A percentile compares a stretch with the other conserved stretches of the same genome.
Conservation (phyloP, 2,888 invertebrate species). For the Lacanobia wlatinum region DNA sequence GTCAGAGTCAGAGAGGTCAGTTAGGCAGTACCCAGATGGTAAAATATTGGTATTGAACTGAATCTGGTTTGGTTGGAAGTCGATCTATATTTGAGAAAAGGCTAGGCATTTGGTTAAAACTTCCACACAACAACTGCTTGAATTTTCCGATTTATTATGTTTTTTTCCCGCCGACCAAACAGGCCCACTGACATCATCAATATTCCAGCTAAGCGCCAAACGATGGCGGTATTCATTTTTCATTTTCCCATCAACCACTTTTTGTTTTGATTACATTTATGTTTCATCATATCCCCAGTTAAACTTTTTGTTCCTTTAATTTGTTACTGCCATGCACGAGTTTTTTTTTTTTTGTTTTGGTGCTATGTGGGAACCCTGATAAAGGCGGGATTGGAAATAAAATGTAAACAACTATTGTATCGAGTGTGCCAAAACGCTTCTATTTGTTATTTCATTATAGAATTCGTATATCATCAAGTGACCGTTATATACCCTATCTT, state of each 20-base stretch:
- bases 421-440: not conserved
- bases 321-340: slow-evolving; percentile 24
- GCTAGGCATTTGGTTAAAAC: too few species aligned
- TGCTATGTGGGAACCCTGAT: not conserved
- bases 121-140: slow-evolving; percentile 11
- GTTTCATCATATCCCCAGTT: slow-evolving; percentile 33
- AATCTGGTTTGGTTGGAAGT: too few species aligned
- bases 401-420: slow-evolving; percentile 11
- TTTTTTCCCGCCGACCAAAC: slow-evolving; percentile 39
- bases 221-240: slow-evolving; percentile 51
- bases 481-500: not conserved
- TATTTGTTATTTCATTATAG: not conserved
- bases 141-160: slow-evolving; percentile 41
- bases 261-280: slow-evolving; percentile 57
- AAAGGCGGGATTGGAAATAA: not conserved
- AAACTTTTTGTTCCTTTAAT: slow-evolving; percentile 47
- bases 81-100: too few species aligned
- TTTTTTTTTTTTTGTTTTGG: not conserved
- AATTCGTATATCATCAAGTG: not conserved
- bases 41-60: too few species aligned
- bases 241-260: slow-evolving; percentile 43
- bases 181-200: slow-evolving; percentile 52
- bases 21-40: too few species aligned
- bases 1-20: too few species aligned
- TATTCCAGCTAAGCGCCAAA: slow-evolving; percentile 54